A percentile compares a stretch with the other conserved stretches of the same genome.
These are phyloP conservation scores for Pteropus rufus DNA, from an alignment of 2,797 vertebrate species.

Conservation along the genomic window DNA sequence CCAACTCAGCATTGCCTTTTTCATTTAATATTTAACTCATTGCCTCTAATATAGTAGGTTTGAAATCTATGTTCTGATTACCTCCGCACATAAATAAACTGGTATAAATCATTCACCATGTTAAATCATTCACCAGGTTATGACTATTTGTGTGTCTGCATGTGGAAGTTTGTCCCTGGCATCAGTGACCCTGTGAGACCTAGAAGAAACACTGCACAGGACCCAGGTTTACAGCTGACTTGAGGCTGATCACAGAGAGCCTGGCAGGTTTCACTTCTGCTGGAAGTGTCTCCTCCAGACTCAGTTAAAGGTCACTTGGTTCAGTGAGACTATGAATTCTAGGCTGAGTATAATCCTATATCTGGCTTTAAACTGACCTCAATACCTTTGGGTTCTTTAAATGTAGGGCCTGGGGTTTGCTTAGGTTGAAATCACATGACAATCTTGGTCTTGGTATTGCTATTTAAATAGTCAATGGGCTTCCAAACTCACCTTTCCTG, in stretches of 20 bases:
- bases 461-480: accelerated
- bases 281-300: background rate
- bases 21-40: background rate
- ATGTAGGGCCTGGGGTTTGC: background rate
- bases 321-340: background rate
- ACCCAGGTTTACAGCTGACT: background rate
- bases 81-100: background rate
- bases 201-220: background rate
- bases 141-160: background rate
- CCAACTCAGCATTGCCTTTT: background rate
- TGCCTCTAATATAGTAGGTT: background rate
- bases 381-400: background rate
- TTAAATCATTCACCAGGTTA: background rate
- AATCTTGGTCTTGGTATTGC: background rate
- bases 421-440: background rate
- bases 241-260: background rate
- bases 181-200: background rate
- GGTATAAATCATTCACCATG: background rate
- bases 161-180: background rate
- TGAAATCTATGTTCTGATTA: background rate
- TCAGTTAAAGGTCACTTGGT: background rate
- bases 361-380: background rate
- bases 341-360: background rate
- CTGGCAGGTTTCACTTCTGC: background rate
- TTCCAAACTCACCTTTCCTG: background rate